These are phyloP conservation scores for Pammene aurita DNA, from an alignment of 2,888 invertebrate species.

Conservation along the genomic window DNA sequence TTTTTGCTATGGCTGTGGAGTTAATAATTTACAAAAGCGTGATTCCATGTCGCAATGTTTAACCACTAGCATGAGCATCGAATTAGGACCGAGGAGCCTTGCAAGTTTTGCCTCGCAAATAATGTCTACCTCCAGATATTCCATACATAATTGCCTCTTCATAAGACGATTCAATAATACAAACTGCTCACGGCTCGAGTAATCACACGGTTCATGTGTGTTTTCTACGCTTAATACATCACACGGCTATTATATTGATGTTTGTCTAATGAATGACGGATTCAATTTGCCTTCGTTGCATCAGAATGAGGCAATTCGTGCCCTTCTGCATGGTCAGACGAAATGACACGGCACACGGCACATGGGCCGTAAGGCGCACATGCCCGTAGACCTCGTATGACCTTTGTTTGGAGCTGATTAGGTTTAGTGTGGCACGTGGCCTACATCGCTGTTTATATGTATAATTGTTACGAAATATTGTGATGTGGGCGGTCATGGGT, in stretches of 20 bases:
- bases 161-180: slow-evolving; percentile 46
- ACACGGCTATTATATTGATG: slow-evolving; percentile 34
- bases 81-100: slow-evolving; percentile 69
- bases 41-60: slow-evolving; percentile 57
- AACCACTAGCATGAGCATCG: slow-evolving; percentile 59
- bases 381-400: slow-evolving; percentile 17
- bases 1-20: slow-evolving; percentile 40
- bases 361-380: neutral
- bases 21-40: slow-evolving; percentile 54
- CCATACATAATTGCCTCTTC: slow-evolving; percentile 21
- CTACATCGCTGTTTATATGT: slow-evolving; percentile 38
- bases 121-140: slow-evolving; percentile 26
- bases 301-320: slow-evolving; percentile 41
- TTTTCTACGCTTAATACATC: slow-evolving; percentile 26
- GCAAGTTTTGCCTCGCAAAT: slow-evolving; percentile 46
- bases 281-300: slow-evolving; percentile 39
- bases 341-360: slow-evolving; percentile 23
- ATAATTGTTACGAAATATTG: slow-evolving; percentile 42
- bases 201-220: slow-evolving; percentile 26
- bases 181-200: slow-evolving; percentile 50
- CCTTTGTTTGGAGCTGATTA: slow-evolving; percentile 40
- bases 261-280: slow-evolving; percentile 41
- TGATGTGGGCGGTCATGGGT: slow-evolving; percentile 22
- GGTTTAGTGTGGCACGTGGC: slow-evolving; percentile 41
- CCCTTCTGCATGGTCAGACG: slow-evolving; percentile 41